Evolutionary conservation across 2,888 invertebrate species (phyloP).

Genomic region (Hermodice carunculata): DNA sequence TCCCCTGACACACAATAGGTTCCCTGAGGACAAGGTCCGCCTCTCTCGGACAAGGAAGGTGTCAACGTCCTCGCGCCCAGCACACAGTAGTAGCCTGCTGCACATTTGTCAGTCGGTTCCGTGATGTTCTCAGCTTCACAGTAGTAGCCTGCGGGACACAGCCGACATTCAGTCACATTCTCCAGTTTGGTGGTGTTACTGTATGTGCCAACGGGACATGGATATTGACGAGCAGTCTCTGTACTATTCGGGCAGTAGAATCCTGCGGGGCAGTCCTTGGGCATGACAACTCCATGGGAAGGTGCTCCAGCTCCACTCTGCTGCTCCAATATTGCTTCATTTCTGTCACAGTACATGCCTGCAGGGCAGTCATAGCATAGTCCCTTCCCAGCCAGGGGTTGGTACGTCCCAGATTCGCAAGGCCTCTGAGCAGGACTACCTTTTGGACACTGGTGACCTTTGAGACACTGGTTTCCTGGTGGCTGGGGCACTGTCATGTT

Average conservation of each 20-base stretch:
- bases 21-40: conserved; percentile 61
- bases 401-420: conserved; percentile 60
- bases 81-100: conserved; percentile 62
- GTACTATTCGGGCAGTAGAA: conserved; percentile 64
- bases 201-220: conserved; percentile 64
- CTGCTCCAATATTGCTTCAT: conserved; percentile 60
- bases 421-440: conserved; percentile 58
- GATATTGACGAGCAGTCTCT: conserved; percentile 52
- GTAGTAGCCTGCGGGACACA: conserved; percentile 60
- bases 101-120: conserved; percentile 57
- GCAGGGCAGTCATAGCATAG: conserved; percentile 57
- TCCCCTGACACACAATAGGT: conserved; percentile 59
- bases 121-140: conserved; percentile 63
- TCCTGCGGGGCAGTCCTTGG: conserved; percentile 62
- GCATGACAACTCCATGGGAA: conserved; percentile 66
- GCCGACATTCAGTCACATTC: conserved; percentile 52
- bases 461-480: conserved; percentile 56
- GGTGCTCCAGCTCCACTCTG: conserved; percentile 61
- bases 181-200: conserved; percentile 60
- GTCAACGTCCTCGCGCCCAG: conserved; percentile 50
- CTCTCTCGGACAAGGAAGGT: conserved; percentile 47
- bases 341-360: conserved; percentile 64
- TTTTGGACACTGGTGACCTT: conserved; percentile 61
- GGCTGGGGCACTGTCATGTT: conserved; percentile 64
- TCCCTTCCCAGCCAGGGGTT: conserved; percentile 55